A percentile compares a stretch with the other conserved stretches of the same genome.
Conservation (phyloP, 2,888 invertebrate species). For the Abrostola triplasia region DNA sequence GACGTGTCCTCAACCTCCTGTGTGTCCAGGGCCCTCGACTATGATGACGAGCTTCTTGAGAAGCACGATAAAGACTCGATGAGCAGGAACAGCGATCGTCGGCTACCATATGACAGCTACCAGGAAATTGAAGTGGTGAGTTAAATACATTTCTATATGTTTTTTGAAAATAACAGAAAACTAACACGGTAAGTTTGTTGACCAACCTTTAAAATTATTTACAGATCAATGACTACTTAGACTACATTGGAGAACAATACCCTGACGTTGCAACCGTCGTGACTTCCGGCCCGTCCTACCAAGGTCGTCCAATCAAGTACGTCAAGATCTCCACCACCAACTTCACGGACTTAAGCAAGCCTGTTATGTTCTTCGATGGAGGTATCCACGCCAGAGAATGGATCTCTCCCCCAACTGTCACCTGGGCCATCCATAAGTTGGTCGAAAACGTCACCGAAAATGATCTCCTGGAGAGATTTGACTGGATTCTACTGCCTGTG, state of each 20-base stretch:
- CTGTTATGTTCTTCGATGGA: slow-evolving; percentile 89
- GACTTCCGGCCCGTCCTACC: slow-evolving; percentile 84
- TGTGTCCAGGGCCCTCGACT: slow-evolving; percentile 72
- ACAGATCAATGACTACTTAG: slow-evolving; percentile 75
- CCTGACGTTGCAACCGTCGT: slow-evolving; percentile 83
- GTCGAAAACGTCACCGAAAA: too few relatives aligned
- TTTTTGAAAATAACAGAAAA: too few relatives aligned
- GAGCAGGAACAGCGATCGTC: slow-evolving; percentile 62
- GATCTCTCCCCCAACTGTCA: too few relatives aligned
- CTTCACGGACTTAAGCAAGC: slow-evolving; percentile 79
- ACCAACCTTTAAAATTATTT: too few relatives aligned
- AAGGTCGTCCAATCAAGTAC: slow-evolving; percentile 87
- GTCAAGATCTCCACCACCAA: slow-evolving; percentile 89
- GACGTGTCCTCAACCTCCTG: too few relatives aligned
- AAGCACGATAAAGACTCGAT: slow-evolving; percentile 32
- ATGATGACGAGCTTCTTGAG: slow-evolving; percentile 71
- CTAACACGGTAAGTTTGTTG: background rate
- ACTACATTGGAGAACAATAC: slow-evolving; percentile 76
- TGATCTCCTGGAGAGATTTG: too few relatives aligned
- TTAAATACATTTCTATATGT: too few relatives aligned
- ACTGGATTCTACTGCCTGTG: too few relatives aligned
- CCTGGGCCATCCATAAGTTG: too few relatives aligned
- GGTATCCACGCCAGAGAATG: slow-evolving; percentile 90
- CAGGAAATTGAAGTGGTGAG: slow-evolving; percentile 70
- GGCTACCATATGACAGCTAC: slow-evolving; percentile 79